Conservation (phyloP, 2,113 vertebrate species). For the Delphinus delphis region DNA sequence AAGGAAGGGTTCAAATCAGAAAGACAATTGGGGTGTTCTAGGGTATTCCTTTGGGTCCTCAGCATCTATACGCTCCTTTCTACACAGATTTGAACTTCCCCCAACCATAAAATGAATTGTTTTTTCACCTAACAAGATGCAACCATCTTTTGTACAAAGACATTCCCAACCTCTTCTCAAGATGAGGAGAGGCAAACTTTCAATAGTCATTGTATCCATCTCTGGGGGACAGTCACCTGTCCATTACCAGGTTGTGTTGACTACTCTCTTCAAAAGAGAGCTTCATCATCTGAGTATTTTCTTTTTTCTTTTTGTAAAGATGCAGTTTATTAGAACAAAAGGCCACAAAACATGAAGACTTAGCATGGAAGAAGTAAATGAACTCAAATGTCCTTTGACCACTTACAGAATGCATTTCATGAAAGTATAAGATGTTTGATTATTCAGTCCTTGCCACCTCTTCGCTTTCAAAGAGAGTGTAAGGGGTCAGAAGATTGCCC, state of each 20-base stretch:
- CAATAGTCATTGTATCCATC: not conserved
- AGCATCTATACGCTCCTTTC: not conserved
- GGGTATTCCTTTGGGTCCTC: not conserved
- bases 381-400: not conserved
- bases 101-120: not conserved
- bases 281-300: not conserved
- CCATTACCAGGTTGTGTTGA: not conserved
- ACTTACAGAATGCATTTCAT: not conserved
- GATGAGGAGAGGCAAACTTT: not conserved
- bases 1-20: not conserved
- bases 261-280: not conserved
- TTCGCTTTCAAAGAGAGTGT: not conserved
- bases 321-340: conserved; percentile 64
- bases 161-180: not conserved
- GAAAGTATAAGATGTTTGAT: not conserved
- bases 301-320: not conserved
- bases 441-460: not conserved
- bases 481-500: not conserved
- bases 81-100: not conserved
- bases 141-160: not conserved
- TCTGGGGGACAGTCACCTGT: not conserved
- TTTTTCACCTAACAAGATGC: not conserved
- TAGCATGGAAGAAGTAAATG: not conserved
- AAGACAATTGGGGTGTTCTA: not conserved
- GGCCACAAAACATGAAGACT: conserved; percentile 32